These are phyloP conservation scores for Clarias macrocephalus DNA, from an alignment of 2,113 vertebrate genomes.

Conservation along the genomic window DNA sequence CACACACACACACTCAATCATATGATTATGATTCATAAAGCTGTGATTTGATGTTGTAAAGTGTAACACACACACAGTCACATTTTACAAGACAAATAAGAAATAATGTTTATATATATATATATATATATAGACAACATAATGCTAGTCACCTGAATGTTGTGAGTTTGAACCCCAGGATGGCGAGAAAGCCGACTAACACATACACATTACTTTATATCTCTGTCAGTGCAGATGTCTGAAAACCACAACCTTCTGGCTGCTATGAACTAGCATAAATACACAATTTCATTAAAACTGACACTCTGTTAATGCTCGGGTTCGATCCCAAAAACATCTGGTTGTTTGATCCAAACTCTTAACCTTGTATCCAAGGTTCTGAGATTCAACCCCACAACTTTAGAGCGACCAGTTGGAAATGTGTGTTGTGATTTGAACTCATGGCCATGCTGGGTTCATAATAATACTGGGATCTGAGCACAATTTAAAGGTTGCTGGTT, in stretches of 20 bases:
- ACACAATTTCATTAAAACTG: background rate
- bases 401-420: background rate
- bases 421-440: background rate
- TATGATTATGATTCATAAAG: background rate
- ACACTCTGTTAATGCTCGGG: background rate
- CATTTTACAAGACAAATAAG: background rate
- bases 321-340: background rate
- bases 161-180: background rate
- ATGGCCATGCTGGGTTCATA: background rate
- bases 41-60: background rate
- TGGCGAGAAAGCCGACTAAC: background rate
- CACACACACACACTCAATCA: background rate
- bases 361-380: background rate
- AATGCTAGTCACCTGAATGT: background rate
- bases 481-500: too few relatives aligned
- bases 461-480: background rate
- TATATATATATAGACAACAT: background rate
- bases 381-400: background rate
- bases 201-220: background rate
- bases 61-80: background rate
- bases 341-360: background rate
- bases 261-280: background rate
- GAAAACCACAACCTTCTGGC: background rate
- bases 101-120: too few relatives aligned
- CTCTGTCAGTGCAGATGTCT: background rate